A percentile compares a stretch with the other conserved stretches of the same genome.
These are phyloP conservation scores for Hypsibius dujardini DNA, from an alignment of 1,140 invertebrate species.

Conservation along the genomic window DNA sequence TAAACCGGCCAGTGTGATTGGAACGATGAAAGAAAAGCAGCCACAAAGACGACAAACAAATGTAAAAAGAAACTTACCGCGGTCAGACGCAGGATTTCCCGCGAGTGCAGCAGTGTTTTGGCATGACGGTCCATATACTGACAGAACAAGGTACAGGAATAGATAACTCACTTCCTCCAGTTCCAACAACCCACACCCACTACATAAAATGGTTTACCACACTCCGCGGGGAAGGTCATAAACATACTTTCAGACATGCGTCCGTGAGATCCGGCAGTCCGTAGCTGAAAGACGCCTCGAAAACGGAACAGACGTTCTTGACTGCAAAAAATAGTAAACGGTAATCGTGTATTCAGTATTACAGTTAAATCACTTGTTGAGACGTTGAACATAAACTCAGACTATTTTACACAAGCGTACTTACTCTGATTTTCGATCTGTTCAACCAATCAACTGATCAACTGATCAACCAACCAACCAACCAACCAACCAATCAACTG, in stretches of 20 bases:
- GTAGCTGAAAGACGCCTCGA: neutral
- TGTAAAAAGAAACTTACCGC: constrained; percentile 19
- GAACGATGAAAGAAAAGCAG: constrained; percentile 33
- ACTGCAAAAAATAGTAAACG: neutral
- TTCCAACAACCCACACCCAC: neutral
- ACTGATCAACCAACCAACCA: too few relatives aligned
- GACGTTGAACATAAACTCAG: too few relatives aligned
- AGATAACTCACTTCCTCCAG: neutral
- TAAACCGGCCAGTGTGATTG: constrained; percentile 28
- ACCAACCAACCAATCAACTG: too few relatives aligned
- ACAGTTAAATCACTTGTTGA: too few relatives aligned
- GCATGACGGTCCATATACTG: constrained; percentile 10
- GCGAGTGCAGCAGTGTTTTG: neutral
- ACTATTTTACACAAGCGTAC: neutral
- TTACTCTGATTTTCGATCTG: neutral
- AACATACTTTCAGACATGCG: constrained; percentile 4
- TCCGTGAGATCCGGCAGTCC: neutral
- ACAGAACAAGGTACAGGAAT: neutral
- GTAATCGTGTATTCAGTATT: too few relatives aligned
- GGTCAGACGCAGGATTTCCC: neutral
- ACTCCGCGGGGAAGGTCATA: neutral
- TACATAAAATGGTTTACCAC: too few relatives aligned
- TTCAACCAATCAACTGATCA: too few relatives aligned
- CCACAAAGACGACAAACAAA: constrained; percentile 35
- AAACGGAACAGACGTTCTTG: constrained; percentile 1